A percentile compares a stretch with the other conserved stretches of the same genome.
Conservation (phyloP, 1,140 invertebrate species). For the fruit fly (Drosophila melanogaster) region Release_6_plus_ISO1_MT NC_004354.4:10682001-10682500, state of each 20-base stretch:
- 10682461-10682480: neutral
- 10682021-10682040: constrained; percentile 1
- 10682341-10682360: constrained; percentile 6
- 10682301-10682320: constrained; percentile 1
- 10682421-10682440: neutral
- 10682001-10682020: constrained; percentile 8
- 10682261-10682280: constrained; percentile 4
- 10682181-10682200: constrained; percentile 72
- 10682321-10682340: neutral
- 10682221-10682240: constrained; percentile 58
- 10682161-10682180: constrained; percentile 58
- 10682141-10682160: constrained; percentile 49
- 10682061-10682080: neutral
- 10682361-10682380: constrained; percentile 65
- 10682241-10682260: constrained; percentile 37
- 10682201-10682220: constrained; percentile 77
- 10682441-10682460: constrained; percentile 6
- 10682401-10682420: neutral
- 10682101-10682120: neutral
- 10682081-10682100: neutral
- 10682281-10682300: neutral
- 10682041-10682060: neutral
- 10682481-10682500: constrained; percentile 1
- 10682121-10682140: neutral
- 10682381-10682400: constrained; percentile 30